phyloP scores from a whole-genome alignment of 2,113 vertebrate species.

The Turdus rufiventris region DNA sequence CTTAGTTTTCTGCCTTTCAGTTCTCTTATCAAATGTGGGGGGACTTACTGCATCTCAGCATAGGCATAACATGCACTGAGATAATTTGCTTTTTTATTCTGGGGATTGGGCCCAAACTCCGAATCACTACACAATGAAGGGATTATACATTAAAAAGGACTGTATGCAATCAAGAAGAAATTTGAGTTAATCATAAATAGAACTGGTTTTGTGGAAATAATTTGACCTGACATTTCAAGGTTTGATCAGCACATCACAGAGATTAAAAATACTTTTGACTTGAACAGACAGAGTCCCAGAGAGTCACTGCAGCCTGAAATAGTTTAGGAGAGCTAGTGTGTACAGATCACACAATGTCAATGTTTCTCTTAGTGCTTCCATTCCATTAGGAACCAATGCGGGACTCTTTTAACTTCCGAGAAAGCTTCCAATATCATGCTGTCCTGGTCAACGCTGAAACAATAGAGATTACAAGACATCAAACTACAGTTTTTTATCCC shows the following conservation, averaged over 20 bases:
- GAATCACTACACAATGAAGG: slow-evolving; percentile 67
- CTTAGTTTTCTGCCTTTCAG: not conserved
- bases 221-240: slow-evolving; percentile 72
- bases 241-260: slow-evolving; percentile 77
- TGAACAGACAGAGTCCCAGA: slow-evolving; percentile 65
- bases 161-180: slow-evolving; percentile 74
- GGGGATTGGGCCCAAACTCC: slow-evolving; percentile 55
- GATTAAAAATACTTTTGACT: slow-evolving; percentile 76
- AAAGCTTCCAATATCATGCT: slow-evolving; percentile 65
- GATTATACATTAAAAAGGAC: slow-evolving; percentile 70
- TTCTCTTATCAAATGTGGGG: slow-evolving; percentile 1
- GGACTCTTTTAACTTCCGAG: slow-evolving; percentile 69
- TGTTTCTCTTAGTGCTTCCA: slow-evolving; percentile 70
- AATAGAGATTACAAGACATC: slow-evolving; percentile 71
- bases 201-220: slow-evolving; percentile 72
- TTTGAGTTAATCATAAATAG: slow-evolving; percentile 80
- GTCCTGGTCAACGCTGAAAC: slow-evolving; percentile 60
- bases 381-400: slow-evolving; percentile 57
- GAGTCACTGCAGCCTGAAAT: slow-evolving; percentile 66
- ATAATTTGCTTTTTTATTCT: slow-evolving; percentile 36
- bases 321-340: slow-evolving; percentile 64
- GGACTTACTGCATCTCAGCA: not conserved
- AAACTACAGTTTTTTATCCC: slow-evolving; percentile 70
- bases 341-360: slow-evolving; percentile 65
- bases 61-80: not conserved